Evolutionary conservation across 2,888 invertebrate species (phyloP).

Genomic region (Sepiola atlantica): DNA sequence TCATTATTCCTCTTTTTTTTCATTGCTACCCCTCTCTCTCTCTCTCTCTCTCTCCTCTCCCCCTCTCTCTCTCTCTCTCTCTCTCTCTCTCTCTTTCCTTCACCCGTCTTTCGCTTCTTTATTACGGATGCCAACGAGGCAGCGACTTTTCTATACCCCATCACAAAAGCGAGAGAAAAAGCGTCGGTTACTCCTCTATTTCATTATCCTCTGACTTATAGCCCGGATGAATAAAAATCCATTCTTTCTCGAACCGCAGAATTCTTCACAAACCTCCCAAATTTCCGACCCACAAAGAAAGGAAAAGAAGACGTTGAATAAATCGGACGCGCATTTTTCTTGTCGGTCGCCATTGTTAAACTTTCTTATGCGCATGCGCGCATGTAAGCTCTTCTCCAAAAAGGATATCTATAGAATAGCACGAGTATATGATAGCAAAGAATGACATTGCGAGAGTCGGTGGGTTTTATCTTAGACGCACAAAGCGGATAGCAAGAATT

Average conservation of each 20-base stretch:
- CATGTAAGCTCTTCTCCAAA: background rate
- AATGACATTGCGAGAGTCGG: background rate
- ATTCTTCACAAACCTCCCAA: background rate
- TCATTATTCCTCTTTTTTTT: too few relatives aligned
- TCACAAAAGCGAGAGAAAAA: background rate
- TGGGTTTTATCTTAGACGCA: background rate
- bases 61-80: background rate
- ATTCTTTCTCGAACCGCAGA: background rate
- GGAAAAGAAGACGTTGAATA: background rate
- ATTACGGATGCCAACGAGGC: background rate
- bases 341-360: background rate
- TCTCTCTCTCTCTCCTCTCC: background rate
- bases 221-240: background rate
- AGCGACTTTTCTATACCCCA: background rate
- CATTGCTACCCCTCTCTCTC: background rate
- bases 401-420: background rate
- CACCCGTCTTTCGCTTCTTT: background rate
- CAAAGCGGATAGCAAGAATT: background rate
- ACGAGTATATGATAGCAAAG: background rate
- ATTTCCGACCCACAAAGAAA: background rate
- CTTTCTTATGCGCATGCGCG: background rate
- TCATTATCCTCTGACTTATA: background rate
- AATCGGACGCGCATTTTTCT: background rate
- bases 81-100: background rate
- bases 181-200: background rate